Evolutionary conservation across 2,888 invertebrate species (phyloP).

Genomic region (Agrochola lychnidis): DNA sequence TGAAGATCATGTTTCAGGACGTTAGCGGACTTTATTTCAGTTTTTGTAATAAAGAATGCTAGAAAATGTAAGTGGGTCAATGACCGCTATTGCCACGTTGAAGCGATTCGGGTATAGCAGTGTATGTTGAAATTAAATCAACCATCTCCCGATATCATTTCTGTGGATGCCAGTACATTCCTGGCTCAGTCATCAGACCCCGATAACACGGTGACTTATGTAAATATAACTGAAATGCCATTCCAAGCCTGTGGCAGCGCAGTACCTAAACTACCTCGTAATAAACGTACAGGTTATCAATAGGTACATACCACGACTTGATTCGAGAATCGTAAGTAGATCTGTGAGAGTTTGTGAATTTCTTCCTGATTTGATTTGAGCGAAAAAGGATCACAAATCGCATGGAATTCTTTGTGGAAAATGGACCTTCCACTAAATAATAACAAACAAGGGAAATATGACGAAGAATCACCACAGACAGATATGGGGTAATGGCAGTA

Average conservation of each 20-base stretch:
- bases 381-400: not conserved
- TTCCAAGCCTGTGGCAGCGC: constrained; percentile 33
- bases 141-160: not conserved
- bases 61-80: too few relatives aligned
- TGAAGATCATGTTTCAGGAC: too few relatives aligned
- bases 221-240: constrained; percentile 59
- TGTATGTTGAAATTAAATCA: not conserved
- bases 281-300: constrained; percentile 36
- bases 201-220: constrained; percentile 57
- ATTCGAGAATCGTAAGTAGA: constrained; percentile 8
- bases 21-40: too few relatives aligned
- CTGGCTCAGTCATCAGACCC: constrained; percentile 49
- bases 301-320: not conserved
- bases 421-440: too few relatives aligned
- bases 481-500: not conserved
- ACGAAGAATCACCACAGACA: not conserved
- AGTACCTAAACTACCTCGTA: constrained; percentile 11
- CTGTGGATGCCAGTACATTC: constrained; percentile 50
- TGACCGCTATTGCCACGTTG: too few relatives aligned
- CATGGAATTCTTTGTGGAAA: too few relatives aligned
- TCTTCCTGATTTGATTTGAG: not conserved
- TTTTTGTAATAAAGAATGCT: too few relatives aligned
- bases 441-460: too few relatives aligned
- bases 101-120: too few relatives aligned
- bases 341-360: not conserved